Conservation (phyloP, 2,113 vertebrate species). For the Oreochromis tanganicae region DNA sequence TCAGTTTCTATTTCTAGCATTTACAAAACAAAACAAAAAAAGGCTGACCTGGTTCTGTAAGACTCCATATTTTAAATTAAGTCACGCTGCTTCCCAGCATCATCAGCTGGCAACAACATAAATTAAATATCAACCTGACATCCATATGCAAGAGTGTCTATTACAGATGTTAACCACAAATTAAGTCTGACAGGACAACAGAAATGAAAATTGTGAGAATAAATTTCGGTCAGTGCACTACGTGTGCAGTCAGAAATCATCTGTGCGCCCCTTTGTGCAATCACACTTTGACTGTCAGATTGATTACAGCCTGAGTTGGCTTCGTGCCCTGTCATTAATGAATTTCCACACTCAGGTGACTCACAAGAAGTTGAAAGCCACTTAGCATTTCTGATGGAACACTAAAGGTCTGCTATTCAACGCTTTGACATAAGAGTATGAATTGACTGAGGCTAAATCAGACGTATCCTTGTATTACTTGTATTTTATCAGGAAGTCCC, state of each 20-base stretch:
- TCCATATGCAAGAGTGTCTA: not conserved
- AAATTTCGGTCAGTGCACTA: not conserved
- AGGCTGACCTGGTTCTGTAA: not conserved
- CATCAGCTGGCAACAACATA: not conserved
- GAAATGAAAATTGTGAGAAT: not conserved
- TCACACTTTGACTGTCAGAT: slow-evolving; percentile 1
- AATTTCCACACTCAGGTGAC: not conserved
- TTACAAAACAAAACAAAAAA: not conserved
- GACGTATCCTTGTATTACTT: not conserved
- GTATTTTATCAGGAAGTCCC: not conserved
- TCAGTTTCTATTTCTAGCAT: not conserved
- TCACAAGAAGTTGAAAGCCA: not conserved
- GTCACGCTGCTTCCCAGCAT: not conserved
- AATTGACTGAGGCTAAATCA: not conserved
- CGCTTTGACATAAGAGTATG: not conserved
- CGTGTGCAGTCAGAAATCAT: not conserved
- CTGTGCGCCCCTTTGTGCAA: not conserved
- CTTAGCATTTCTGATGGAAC: not conserved
- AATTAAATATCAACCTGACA: not conserved
- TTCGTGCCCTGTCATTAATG: slow-evolving; percentile 5
- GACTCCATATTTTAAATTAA: not conserved
- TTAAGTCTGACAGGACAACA: not conserved
- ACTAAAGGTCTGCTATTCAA: not conserved
- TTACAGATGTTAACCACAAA: not conserved
- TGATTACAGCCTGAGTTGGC: not conserved